Percentiles rank a stretch among this genome's conserved stretches.
Evolutionary conservation across 2,113 vertebrate species (phyloP).

Genomic region (Picathartes gymnocephalus): DNA sequence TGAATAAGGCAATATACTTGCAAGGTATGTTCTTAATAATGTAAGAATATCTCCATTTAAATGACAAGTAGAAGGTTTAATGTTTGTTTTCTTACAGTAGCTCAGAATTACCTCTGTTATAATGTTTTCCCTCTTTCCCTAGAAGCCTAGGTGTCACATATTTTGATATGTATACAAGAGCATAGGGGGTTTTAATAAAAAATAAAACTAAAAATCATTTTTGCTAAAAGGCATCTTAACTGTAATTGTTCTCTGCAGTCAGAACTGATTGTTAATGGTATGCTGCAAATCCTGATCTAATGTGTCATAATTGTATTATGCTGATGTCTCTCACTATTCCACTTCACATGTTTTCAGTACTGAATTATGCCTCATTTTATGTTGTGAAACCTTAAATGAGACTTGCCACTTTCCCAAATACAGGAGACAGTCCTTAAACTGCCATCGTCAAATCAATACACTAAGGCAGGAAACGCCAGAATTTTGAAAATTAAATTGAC

Average conservation of each 20-base stretch:
- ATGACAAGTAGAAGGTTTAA: neutral
- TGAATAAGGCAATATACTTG: neutral
- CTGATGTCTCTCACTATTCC: constrained; percentile 55
- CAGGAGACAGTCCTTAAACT: constrained; percentile 31
- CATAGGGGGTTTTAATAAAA: neutral
- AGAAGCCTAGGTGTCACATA: neutral
- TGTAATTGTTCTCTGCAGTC: constrained; percentile 54
- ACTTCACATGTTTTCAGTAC: constrained; percentile 21
- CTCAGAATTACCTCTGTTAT: neutral
- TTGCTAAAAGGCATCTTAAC: constrained; percentile 9
- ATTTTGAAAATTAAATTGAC: neutral
- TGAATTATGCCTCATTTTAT: constrained; percentile 57
- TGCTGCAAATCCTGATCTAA: constrained; percentile 70
- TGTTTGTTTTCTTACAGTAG: neutral
- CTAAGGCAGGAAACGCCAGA: neutral
- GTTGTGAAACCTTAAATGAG: constrained; percentile 57
- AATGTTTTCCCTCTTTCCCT: neutral
- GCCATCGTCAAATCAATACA: neutral
- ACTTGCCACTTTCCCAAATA: constrained; percentile 68
- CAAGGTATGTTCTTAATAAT: neutral
- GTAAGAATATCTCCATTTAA: neutral
- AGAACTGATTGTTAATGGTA: constrained; percentile 62
- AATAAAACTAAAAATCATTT: neutral
- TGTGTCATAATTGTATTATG: constrained; percentile 69
- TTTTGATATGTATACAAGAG: neutral